A percentile compares a stretch with the other conserved stretches of the same genome.
Conservation (phyloP, 2,888 invertebrate species). For the Lepidochitona cinerea region DNA sequence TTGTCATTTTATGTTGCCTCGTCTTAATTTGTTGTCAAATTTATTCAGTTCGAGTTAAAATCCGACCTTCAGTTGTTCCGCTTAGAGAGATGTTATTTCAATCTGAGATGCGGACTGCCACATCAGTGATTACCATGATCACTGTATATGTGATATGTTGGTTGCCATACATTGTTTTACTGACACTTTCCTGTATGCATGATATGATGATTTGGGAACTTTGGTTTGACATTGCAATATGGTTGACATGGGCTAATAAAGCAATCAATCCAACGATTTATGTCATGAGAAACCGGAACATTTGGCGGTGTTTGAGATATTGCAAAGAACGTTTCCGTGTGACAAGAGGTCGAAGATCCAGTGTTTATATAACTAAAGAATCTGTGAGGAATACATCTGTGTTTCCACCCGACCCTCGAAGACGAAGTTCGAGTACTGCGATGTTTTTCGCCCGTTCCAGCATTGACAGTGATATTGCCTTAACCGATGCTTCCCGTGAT, state of each 20-base stretch:
- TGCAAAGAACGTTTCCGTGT: neutral
- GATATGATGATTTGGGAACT: neutral
- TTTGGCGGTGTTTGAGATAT: neutral
- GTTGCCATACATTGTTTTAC: neutral
- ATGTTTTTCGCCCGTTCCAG: neutral
- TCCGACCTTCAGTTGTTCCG: slow-evolving; percentile 1
- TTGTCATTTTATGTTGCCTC: neutral
- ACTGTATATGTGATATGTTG: neutral
- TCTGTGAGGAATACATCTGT: neutral
- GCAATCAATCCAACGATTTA: slow-evolving; percentile 11
- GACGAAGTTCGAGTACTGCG: neutral
- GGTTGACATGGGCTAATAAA: slow-evolving; percentile 5
- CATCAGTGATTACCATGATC: slow-evolving; percentile 10
- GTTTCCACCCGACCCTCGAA: neutral
- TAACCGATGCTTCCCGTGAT: neutral
- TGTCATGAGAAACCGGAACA: neutral
- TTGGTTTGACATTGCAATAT: neutral
- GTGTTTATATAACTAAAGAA: neutral
- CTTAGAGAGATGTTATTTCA: neutral
- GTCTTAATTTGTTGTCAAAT: neutral
- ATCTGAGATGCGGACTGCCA: slow-evolving; percentile 13
- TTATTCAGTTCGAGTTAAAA: neutral
- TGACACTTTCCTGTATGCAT: neutral
- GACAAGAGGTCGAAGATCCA: neutral
- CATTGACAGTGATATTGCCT: neutral